Percentiles rank a stretch among this genome's conserved stretches.
phyloP scores from a whole-genome alignment of 2,888 invertebrate genomes.

The Drosophila nigritarsus region DNA sequence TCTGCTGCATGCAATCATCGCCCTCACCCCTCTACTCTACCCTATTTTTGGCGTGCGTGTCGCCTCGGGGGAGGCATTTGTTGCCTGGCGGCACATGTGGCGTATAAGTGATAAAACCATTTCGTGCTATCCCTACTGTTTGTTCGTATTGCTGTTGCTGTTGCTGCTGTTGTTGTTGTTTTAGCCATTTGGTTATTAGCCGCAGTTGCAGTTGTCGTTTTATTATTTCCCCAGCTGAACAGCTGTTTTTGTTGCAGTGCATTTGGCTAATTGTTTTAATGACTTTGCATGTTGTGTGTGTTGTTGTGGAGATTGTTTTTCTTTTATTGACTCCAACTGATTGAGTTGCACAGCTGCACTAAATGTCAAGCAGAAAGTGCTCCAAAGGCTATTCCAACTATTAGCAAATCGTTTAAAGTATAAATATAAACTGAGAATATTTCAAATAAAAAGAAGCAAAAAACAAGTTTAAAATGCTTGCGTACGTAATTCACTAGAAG shows the following conservation, averaged over 20 bases:
- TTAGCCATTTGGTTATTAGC: conserved; percentile 31
- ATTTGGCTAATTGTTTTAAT: conserved; percentile 68
- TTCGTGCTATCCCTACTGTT: conserved; percentile 46
- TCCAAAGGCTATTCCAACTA: background rate
- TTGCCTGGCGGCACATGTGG: conserved; percentile 50
- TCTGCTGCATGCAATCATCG: conserved; percentile 38
- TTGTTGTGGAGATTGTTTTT: conserved; percentile 5
- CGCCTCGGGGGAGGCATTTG: conserved; percentile 61
- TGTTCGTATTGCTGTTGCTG: background rate
- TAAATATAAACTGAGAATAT: background rate
- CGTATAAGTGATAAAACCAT: conserved; percentile 70
- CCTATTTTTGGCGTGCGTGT: background rate
- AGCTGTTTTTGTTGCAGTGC: conserved; percentile 34
- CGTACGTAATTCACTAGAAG: background rate
- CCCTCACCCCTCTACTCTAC: conserved; percentile 8
- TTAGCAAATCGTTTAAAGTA: background rate
- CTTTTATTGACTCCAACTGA: conserved; percentile 20
- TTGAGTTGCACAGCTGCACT: conserved; percentile 31
- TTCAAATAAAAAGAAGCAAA: background rate
- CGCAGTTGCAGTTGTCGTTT: conserved; percentile 14
- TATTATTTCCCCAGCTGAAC: conserved; percentile 30
- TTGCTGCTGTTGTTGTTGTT: background rate
- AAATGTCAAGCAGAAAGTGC: conserved; percentile 11
- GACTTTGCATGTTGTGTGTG: conserved; percentile 36
- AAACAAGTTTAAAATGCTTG: background rate